A percentile compares a stretch with the other conserved stretches of the same genome.
phyloP scores from a whole-genome alignment of 2,113 vertebrate species.

The Alectura lathami region DNA sequence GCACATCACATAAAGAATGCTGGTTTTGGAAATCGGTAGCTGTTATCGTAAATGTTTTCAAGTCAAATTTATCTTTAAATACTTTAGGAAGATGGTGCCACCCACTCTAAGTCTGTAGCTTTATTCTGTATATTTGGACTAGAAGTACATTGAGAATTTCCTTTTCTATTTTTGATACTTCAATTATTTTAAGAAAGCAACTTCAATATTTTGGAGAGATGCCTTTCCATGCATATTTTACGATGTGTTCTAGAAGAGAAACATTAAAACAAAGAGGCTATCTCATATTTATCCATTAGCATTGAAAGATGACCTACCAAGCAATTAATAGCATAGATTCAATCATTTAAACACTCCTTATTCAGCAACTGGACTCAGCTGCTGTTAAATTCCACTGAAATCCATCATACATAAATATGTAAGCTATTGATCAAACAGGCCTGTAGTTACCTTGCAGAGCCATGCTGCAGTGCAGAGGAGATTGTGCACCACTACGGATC shows the following conservation, averaged over 20 bases:
- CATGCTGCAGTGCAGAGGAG: not conserved
- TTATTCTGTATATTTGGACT: not conserved
- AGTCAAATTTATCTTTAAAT: not conserved
- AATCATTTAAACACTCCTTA: not conserved
- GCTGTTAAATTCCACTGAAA: not conserved
- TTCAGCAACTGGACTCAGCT: not conserved
- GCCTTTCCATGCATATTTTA: not conserved
- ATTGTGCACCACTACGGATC: not conserved
- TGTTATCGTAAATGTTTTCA: not conserved
- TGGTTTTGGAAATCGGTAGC: not conserved
- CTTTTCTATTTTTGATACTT: not conserved
- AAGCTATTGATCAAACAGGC: not conserved
- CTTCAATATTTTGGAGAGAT: not conserved
- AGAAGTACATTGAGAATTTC: not conserved
- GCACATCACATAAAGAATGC: not conserved
- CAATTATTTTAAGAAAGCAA: not conserved
- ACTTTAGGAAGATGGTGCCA: not conserved
- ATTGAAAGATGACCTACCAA: not conserved
- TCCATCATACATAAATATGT: not conserved
- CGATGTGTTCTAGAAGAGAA: not conserved
- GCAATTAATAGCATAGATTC: not conserved
- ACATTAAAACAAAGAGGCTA: not conserved
- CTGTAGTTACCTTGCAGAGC: not conserved
- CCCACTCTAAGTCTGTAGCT: not conserved
- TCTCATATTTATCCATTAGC: not conserved